phyloP scores from a whole-genome alignment of 2,888 invertebrate species.

The Electrophaes corylata region DNA sequence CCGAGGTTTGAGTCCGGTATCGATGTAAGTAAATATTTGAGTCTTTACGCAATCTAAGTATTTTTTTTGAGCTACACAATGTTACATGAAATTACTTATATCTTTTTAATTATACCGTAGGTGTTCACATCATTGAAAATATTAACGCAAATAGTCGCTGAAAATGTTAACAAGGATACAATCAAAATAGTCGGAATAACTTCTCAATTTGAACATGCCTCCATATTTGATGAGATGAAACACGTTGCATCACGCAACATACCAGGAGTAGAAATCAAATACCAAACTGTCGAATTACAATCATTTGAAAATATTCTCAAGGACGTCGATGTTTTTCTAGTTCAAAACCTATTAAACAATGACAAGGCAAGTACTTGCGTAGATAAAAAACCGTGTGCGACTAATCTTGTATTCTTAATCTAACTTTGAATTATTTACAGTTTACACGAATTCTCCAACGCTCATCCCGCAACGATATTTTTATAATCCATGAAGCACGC shows the following conservation, averaged over 20 bases:
- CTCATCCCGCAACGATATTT: slow-evolving; percentile 11
- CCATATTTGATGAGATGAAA: slow-evolving; percentile 36
- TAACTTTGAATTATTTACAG: slow-evolving; percentile 24
- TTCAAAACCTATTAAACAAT: slow-evolving; percentile 40
- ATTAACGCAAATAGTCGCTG: slow-evolving; percentile 47
- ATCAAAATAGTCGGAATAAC: slow-evolving; percentile 41
- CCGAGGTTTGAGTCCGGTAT: slow-evolving; percentile 29
- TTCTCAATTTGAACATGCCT: slow-evolving; percentile 9
- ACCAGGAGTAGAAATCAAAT: slow-evolving; percentile 34
- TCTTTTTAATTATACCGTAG: too few species aligned
- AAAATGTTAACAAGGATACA: slow-evolving; percentile 43
- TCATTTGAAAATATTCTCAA: slow-evolving; percentile 16
- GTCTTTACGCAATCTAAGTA: too few species aligned
- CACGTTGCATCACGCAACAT: slow-evolving; percentile 17
- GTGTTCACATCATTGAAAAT: slow-evolving; percentile 38
- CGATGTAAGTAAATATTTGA: slow-evolving; percentile 44
- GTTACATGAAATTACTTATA: too few species aligned
- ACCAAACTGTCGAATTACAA: slow-evolving; percentile 28
- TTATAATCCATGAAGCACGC: slow-evolving; percentile 14
- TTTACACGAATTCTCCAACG: slow-evolving; percentile 7
- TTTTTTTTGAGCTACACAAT: too few species aligned
- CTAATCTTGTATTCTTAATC: too few species aligned
- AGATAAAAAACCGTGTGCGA: background rate
- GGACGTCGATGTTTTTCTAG: slow-evolving; percentile 39
- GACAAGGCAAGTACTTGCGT: slow-evolving; percentile 32